These are phyloP conservation scores for Brachionus koreanus DNA, from an alignment of 1,140 invertebrate species.

Conservation along the genomic window DNA sequence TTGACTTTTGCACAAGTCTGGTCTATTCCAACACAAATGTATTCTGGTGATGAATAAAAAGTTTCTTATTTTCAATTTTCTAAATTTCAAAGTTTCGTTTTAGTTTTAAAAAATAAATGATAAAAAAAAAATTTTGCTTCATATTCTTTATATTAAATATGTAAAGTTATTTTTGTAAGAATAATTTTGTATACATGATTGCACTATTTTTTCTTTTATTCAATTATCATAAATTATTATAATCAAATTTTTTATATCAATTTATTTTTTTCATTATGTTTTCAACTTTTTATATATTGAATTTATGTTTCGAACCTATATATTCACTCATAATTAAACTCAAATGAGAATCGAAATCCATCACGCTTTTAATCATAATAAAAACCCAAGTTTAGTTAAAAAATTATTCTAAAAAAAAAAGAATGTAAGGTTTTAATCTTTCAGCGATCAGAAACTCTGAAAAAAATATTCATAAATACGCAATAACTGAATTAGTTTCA, in stretches of 20 bases:
- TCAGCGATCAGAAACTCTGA: background rate
- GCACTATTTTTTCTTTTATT: background rate
- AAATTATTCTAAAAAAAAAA: background rate
- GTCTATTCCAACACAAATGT: too few relatives aligned
- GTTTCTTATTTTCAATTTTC: too few relatives aligned
- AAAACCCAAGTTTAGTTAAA: background rate
- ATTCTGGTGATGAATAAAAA: too few relatives aligned
- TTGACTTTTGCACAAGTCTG: too few relatives aligned
- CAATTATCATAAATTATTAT: background rate
- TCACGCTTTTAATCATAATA: background rate
- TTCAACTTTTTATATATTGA: constrained; percentile 3
- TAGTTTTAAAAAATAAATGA: too few relatives aligned
- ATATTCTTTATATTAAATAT: too few relatives aligned
- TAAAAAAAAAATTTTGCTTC: too few relatives aligned
- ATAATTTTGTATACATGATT: background rate
- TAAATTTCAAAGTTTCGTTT: too few relatives aligned
- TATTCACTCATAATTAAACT: background rate
- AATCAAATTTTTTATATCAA: background rate
- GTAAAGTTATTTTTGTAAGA: too few relatives aligned
- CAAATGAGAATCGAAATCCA: background rate
- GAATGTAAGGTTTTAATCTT: background rate
- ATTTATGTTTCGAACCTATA: background rate
- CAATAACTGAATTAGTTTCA: too few relatives aligned
- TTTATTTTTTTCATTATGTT: background rate
- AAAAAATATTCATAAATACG: too few relatives aligned